These are phyloP conservation scores for Drosophila anomalipes DNA, from an alignment of 2,888 invertebrate genomes.

Conservation along the genomic window DNA sequence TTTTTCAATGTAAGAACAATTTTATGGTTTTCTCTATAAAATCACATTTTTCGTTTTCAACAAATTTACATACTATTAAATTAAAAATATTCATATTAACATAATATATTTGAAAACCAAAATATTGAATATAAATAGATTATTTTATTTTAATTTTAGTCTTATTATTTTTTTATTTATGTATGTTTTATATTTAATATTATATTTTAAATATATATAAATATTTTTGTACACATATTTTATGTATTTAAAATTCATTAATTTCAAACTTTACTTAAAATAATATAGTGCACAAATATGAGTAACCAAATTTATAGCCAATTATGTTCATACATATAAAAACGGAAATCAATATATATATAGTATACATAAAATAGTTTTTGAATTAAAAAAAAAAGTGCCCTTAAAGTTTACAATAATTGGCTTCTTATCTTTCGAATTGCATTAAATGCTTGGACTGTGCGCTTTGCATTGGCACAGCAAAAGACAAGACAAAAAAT, in stretches of 20 bases:
- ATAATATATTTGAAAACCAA: background rate
- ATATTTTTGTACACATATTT: background rate
- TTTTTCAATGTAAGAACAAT: background rate
- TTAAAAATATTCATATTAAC: background rate
- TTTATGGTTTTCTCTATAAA: background rate
- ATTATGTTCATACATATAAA: background rate
- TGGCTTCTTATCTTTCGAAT: background rate
- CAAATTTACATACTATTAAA: background rate
- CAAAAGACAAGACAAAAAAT: constrained; percentile 29
- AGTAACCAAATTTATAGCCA: background rate
- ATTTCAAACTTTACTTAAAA: background rate
- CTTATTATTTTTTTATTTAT: background rate
- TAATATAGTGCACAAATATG: background rate
- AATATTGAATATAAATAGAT: background rate
- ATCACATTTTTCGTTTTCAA: background rate
- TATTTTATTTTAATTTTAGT: background rate
- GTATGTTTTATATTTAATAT: background rate
- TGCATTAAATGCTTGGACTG: constrained; percentile 8
- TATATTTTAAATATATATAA: background rate
- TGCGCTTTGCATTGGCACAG: background rate
- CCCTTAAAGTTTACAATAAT: background rate
- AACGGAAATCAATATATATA: background rate
- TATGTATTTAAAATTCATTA: background rate
- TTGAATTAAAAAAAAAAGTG: background rate
- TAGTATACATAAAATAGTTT: background rate